A percentile compares a stretch with the other conserved stretches of the same genome.
phyloP scores from a whole-genome alignment of 1,140 invertebrate genomes.

The Protaetia brevitarsis region DNA sequence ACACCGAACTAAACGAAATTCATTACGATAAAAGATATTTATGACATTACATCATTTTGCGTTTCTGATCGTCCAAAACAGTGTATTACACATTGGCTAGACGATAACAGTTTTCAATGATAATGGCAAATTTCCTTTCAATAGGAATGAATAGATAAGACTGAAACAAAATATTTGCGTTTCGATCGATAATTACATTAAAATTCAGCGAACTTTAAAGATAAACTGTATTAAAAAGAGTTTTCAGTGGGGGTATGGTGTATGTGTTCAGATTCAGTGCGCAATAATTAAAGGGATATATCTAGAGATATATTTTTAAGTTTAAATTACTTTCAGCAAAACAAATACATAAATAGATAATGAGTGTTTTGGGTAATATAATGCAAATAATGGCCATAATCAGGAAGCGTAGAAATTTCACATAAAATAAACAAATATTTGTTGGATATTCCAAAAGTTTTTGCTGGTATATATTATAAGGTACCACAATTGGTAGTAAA shows the following conservation, averaged over 20 bases:
- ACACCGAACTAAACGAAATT: neutral
- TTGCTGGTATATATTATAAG: too few relatives aligned
- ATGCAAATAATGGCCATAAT: too few relatives aligned
- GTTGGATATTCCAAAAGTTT: too few relatives aligned
- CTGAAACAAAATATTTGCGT: neutral
- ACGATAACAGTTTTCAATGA: too few relatives aligned
- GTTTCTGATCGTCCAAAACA: neutral
- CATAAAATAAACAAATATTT: too few relatives aligned
- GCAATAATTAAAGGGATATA: neutral
- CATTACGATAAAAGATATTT: neutral
- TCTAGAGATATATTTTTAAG: neutral
- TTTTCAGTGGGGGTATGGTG: neutral
- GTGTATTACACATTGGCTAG: neutral
- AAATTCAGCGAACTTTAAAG: constrained; percentile 1
- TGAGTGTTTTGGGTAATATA: too few relatives aligned
- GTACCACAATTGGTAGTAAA: too few relatives aligned
- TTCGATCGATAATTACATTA: neutral
- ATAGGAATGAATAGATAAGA: neutral
- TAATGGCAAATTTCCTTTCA: neutral
- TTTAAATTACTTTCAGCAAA: too few relatives aligned
- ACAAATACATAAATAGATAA: too few relatives aligned
- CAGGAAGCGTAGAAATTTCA: too few relatives aligned
- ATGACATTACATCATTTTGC: neutral
- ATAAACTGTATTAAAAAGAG: neutral
- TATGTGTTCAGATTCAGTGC: neutral